Conservation (phyloP, 2,888 invertebrate genomes). For the Helleia helle region DNA sequence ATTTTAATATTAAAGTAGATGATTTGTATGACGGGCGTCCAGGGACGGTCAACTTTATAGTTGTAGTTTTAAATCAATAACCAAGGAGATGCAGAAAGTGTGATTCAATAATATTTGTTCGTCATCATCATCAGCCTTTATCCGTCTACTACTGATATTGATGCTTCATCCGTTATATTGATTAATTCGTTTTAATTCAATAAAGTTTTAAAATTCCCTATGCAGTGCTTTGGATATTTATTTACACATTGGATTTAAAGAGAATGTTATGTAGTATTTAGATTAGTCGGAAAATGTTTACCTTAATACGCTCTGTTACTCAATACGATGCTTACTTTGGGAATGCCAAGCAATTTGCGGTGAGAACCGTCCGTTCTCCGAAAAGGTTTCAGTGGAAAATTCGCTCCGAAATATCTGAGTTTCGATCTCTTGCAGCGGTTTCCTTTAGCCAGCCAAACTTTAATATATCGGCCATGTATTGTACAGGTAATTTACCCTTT, state of each 20-base stretch:
- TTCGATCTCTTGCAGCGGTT: conserved; percentile 2
- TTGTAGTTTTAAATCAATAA: too few species aligned
- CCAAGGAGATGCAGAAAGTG: too few species aligned
- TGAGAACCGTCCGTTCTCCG: conserved; percentile 13
- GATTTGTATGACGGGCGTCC: too few species aligned
- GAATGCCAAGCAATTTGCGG: conserved; percentile 17
- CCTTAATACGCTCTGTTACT: conserved; percentile 15
- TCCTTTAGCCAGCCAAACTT: neutral
- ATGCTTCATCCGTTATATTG: too few species aligned
- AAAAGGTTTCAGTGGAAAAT: conserved; percentile 20
- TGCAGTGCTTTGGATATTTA: neutral
- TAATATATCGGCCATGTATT: neutral
- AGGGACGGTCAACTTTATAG: too few species aligned
- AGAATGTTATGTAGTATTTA: neutral
- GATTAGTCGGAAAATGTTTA: conserved; percentile 10
- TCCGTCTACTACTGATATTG: too few species aligned
- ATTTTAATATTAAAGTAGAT: too few species aligned
- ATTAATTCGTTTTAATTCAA: too few species aligned
- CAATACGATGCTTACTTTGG: conserved; percentile 16
- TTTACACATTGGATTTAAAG: neutral
- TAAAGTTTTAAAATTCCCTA: too few species aligned
- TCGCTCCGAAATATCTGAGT: conserved; percentile 10
- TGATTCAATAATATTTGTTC: too few species aligned
- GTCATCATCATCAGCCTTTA: too few species aligned
- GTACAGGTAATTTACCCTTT: neutral